A percentile compares a stretch with the other conserved stretches of the same genome.
These are phyloP conservation scores for Eunapius fragilis DNA, from an alignment of 37 sponge, comb jelly and placozoan species.

Conservation along the genomic window DNA sequence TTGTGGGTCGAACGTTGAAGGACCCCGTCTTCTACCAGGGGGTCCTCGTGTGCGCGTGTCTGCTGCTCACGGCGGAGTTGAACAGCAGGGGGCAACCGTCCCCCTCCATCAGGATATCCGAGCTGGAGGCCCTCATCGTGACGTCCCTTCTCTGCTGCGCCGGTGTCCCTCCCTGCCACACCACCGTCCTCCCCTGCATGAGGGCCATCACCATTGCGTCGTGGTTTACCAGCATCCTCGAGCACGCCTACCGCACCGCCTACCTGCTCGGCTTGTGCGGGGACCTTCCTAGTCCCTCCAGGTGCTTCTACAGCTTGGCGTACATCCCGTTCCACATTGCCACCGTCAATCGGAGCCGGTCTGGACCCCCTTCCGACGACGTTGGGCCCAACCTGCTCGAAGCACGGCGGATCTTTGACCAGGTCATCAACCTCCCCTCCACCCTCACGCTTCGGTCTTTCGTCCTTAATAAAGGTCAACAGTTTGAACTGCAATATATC, in stretches of 20 bases:
- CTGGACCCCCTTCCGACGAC: neutral
- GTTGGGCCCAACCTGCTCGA: neutral
- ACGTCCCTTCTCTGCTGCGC: constrained; percentile 9
- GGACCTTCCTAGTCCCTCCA: constrained; percentile 16
- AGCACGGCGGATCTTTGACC: neutral
- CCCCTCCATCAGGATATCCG: constrained; percentile 1
- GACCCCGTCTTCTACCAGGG: neutral
- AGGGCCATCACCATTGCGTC: constrained; percentile 10
- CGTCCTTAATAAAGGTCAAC: neutral
- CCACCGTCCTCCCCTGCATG: constrained; percentile 3
- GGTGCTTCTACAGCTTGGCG: constrained; percentile 25
- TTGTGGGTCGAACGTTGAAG: neutral
- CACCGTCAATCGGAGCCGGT: neutral
- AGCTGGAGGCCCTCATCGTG: constrained; percentile 40
- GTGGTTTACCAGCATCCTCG: constrained; percentile 43
- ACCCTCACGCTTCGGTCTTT: constrained; percentile 10
- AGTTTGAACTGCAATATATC: neutral
- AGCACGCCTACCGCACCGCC: constrained; percentile 31
- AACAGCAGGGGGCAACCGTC: constrained; percentile 3
- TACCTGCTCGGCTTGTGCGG: constrained; percentile 7
- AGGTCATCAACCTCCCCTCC: neutral
- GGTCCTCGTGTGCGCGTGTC: constrained; percentile 4
- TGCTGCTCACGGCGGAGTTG: constrained; percentile 1
- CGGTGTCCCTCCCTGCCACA: neutral
- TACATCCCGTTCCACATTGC: constrained; percentile 31